Conservation (phyloP, 2,888 invertebrate genomes). For the Dendrolimus houi region DNA sequence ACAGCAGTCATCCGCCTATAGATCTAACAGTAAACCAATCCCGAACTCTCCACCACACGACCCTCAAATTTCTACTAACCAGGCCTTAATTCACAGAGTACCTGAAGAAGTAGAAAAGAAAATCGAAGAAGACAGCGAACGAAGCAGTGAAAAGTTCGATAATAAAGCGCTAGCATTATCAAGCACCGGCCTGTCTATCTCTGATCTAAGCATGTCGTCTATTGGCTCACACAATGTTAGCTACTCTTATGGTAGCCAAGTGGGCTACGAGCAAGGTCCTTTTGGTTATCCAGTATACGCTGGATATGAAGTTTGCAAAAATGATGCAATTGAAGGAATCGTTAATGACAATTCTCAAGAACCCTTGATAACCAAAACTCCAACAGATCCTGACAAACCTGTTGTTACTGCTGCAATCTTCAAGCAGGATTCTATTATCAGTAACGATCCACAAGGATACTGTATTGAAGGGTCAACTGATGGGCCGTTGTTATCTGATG, state of each 20-base stretch:
- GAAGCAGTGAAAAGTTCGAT: conserved; percentile 40
- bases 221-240: conserved; percentile 83
- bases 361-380: conserved; percentile 63
- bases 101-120: conserved; percentile 57
- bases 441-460: conserved; percentile 59
- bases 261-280: conserved; percentile 84
- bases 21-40: conserved; percentile 47
- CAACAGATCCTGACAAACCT: conserved; percentile 76
- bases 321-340: conserved; percentile 45
- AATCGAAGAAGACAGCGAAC: conserved; percentile 50
- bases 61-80: conserved; percentile 66
- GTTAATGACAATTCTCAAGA: conserved; percentile 64
- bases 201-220: conserved; percentile 86
- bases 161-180: conserved; percentile 73
- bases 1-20: conserved; percentile 58
- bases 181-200: conserved; percentile 88
- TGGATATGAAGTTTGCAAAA: conserved; percentile 70
- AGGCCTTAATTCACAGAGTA: conserved; percentile 60
- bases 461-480: conserved; percentile 71
- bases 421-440: conserved; percentile 77
- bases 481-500: conserved; percentile 67
- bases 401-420: conserved; percentile 83
- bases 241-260: conserved; percentile 88
- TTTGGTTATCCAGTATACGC: conserved; percentile 81
- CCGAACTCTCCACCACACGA: conserved; percentile 51